These are phyloP conservation scores for Drosophila stalkeri DNA, from an alignment of 2,888 invertebrate species.

Conservation along the genomic window DNA sequence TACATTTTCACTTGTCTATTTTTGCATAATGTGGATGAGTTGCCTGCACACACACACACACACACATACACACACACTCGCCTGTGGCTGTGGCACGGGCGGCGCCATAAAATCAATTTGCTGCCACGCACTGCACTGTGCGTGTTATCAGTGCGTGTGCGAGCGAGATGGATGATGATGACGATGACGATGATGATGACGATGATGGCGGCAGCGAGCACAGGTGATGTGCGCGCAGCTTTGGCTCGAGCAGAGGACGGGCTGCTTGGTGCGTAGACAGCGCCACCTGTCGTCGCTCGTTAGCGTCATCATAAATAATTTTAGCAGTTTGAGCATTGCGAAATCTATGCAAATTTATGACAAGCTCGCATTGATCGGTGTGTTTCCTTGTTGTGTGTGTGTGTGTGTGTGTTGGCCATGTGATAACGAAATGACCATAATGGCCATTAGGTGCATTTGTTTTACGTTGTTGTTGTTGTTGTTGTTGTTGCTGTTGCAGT, in stretches of 20 bases:
- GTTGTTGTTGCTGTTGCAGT: constrained; percentile 30
- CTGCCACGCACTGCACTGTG: constrained; percentile 61
- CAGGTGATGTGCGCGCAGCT: constrained; percentile 10
- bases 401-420: constrained; percentile 25
- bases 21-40: constrained; percentile 72
- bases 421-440: constrained; percentile 78
- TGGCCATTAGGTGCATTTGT: constrained; percentile 75
- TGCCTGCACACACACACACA: constrained; percentile 21
- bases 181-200: too few species aligned
- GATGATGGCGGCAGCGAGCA: background rate
- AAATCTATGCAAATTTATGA: constrained; percentile 79
- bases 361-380: constrained; percentile 44
- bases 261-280: constrained; percentile 43
- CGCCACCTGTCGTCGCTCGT: constrained; percentile 82
- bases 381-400: constrained; percentile 70
- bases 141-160: constrained; percentile 69
- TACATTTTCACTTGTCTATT: constrained; percentile 75
- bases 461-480: constrained; percentile 28
- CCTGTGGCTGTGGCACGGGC: constrained; percentile 65
- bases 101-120: constrained; percentile 79
- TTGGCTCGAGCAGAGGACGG: constrained; percentile 9
- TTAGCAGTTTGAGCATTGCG: constrained; percentile 68
- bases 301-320: constrained; percentile 82
- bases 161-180: constrained; percentile 2
- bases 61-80: constrained; percentile 3